Base-by-base conservation (phyloP, 2,113 vertebrate genomes). In the Brachypteracias leptosomus region DNA sequence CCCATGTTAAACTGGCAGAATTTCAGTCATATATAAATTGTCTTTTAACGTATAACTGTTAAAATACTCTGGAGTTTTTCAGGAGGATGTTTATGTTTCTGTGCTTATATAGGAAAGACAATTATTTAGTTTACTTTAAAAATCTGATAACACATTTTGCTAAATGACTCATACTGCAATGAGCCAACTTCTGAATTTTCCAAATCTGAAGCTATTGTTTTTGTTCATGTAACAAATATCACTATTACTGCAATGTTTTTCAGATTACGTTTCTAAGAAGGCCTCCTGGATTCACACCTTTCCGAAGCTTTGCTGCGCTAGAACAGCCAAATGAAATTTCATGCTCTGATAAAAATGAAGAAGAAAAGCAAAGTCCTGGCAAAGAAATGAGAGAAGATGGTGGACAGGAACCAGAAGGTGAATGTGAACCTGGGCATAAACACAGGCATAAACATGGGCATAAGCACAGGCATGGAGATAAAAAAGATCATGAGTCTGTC, bases 251-350 rank as follows among this genome's bases (percentile, higher is more conserved):
- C 36, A 75, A 71, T 88, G 44, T 89, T 92, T 62, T 97, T 79
- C 21, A 98, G 98, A 0, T 0, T 4, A 0, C 8, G 14, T 1
- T 94, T 54, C 3, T 58, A 54, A 97, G 85, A 82, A 91, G 94
- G 25, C 98, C 97, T 96, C 94, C 97, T 63, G 98, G 98, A 47
- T 97, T 98, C 90, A 97, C 97, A 79, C 98, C 98, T 74, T 98
- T 98, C 88, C 98, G 98, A 73, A 79, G 14, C 2, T 1, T 35
- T 52, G 0, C 0, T 13, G 0, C 0, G 0, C 2, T 21, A 61
- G 1, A 3, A 3, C 6, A 35, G 71, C 16, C 28, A 86, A 35
- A 12, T 10, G 29, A 46, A 97, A 68, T 47, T 93, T 22, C 8
- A 68, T 3, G 54, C 35, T 15, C 66, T n/a, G 33, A 17, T 70